phyloP scores from a whole-genome alignment of 2,888 invertebrate species.

The Elmis aenea region DNA sequence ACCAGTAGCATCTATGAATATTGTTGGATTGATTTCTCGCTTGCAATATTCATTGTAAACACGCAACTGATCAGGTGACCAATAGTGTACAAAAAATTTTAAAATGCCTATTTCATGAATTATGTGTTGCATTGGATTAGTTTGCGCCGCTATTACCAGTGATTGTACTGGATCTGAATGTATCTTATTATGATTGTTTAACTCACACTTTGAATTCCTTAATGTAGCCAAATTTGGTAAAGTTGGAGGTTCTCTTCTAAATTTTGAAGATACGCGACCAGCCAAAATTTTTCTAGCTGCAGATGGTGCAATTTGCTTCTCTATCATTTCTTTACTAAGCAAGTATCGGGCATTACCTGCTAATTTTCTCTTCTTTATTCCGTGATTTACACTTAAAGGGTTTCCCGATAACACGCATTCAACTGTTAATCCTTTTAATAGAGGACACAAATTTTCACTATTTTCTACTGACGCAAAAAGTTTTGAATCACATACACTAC shows the following conservation, averaged over 20 bases:
- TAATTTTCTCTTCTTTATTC: not conserved
- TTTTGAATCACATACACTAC: no score
- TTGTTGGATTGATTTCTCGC: not conserved
- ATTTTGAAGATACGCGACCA: not conserved
- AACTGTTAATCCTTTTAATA: not conserved
- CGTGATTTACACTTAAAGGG: not conserved
- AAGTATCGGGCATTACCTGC: no score
- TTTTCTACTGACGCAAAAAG: no score
- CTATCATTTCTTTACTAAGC: not conserved
- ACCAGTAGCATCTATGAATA: conserved; percentile 2
- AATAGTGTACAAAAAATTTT: conserved; percentile 9
- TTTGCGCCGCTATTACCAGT: not conserved
- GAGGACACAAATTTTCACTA: no score
- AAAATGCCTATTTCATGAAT: conserved; percentile 2
- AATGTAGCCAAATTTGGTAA: not conserved
- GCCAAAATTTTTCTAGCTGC: not conserved
- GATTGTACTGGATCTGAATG: conserved; percentile 1
- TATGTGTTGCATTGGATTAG: conserved; percentile 1
- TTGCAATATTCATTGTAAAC: conserved; percentile 1
- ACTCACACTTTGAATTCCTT: not conserved
- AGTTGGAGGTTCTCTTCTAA: not conserved
- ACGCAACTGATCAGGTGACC: conserved; percentile 1
- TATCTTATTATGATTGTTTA: not conserved
- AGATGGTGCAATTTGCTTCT: not conserved
- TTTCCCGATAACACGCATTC: not conserved